Conservation (phyloP, 2,113 vertebrate species). For the Scortum barcoo region DNA sequence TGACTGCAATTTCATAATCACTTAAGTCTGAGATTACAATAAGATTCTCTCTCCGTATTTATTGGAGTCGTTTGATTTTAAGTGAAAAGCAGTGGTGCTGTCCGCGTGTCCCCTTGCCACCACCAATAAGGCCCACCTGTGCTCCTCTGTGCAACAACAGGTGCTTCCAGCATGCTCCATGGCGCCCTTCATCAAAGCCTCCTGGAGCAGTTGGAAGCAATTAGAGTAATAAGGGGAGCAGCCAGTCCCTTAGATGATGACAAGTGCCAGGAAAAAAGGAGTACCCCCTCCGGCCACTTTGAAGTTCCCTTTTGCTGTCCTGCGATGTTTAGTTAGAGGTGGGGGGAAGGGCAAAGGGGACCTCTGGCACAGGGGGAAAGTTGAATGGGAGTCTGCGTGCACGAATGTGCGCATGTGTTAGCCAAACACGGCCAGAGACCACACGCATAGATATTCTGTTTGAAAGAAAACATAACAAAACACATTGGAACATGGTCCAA, state of each 20-base stretch:
- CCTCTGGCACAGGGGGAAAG: conserved; percentile 79
- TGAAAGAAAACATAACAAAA: conserved; percentile 83
- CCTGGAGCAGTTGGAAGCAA: conserved; percentile 86
- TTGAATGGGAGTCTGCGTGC: conserved; percentile 78
- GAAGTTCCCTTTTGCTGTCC: conserved; percentile 85
- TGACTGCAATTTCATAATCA: conserved; percentile 27
- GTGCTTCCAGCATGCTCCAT: conserved; percentile 83
- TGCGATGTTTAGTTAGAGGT: conserved; percentile 84
- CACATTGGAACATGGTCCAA: conserved; percentile 81
- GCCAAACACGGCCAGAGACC: conserved; percentile 80
- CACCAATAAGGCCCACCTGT: conserved; percentile 78
- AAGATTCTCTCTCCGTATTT: conserved; percentile 14
- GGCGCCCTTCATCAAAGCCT: conserved; percentile 84
- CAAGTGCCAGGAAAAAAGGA: conserved; percentile 85
- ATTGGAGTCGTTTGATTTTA: conserved; percentile 31
- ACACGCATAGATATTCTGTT: conserved; percentile 83
- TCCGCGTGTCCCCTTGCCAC: conserved; percentile 28
- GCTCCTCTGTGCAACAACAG: conserved; percentile 80
- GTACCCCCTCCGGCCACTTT: conserved; percentile 84
- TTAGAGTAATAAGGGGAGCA: conserved; percentile 86
- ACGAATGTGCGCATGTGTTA: conserved; percentile 69
- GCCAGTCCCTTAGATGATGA: conserved; percentile 85
- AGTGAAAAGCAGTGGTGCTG: conserved; percentile 15
- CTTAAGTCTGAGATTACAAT: conserved; percentile 14
- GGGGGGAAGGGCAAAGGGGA: conserved; percentile 81